Base-by-base conservation (phyloP, 2,113 vertebrate species). In the Malurus alboscapulatus region DNA sequence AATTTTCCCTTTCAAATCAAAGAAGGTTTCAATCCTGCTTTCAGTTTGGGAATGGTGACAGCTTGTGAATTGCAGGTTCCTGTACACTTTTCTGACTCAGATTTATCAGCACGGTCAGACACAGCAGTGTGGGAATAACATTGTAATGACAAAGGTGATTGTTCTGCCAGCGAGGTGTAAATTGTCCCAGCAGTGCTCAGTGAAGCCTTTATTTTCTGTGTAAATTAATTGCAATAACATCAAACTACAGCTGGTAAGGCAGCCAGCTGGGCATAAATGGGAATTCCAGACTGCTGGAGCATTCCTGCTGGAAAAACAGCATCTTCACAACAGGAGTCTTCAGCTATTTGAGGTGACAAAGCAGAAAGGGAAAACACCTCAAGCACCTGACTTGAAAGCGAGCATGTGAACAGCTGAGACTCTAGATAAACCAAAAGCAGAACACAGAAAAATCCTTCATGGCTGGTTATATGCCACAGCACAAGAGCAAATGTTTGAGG, bases 181-280 rank as follows among this genome's bases (percentile, higher is more conserved):
- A 97, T 96, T 94, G 91, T 47, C 59, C 62, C 94, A 90, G 77
- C 77, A 71, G 53, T 69, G 58, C 78, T 91, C 81, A 80, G 45
- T 80, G 85, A 96, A 97, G 73, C 58, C 73, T 95, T 96, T 75
- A 92, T 96, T 97, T 96, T 94, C 94, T 94, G 95, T 45, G 22
- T 79, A 96, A 97, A 97, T 97, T 97, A 97, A 97, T 86, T 95
- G 90, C 89, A 92, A 88, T 95, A 96, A 94, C 95, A 96, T 94
- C 80, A 95, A 96, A 94, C 59, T 92, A 86, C 92, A 97, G 84
- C 89, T 97, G 88, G 80, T 87, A 95, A 93, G 81, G 74, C 95
- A 96, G 58, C 14, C 78, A 96, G 80, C 59, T 76, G 95, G 92
- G 59, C 47, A 29, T 94, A 88, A 95, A 97, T 22, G 48, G 91